Conservation (phyloP, 2,888 invertebrate species). For the Argyra leucocephala region DNA sequence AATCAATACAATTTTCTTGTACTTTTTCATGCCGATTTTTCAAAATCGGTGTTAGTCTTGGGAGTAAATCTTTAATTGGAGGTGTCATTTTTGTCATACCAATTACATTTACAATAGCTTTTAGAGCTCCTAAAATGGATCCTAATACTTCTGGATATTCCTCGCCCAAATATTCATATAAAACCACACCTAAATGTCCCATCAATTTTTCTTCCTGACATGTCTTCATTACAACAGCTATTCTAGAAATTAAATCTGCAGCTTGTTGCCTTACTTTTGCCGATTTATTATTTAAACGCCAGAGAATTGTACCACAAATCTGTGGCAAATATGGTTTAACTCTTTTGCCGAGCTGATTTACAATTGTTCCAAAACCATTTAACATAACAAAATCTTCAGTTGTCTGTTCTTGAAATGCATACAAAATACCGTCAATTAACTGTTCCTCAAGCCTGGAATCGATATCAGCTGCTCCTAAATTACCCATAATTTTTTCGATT, state of each 20-base stretch:
- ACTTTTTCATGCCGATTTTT: conserved; percentile 96
- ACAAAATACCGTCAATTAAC: conserved; percentile 96
- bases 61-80: conserved; percentile 95
- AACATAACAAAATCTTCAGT: conserved; percentile 99
- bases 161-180: conserved; percentile 98
- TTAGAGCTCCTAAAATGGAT: conserved; percentile 95
- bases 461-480: conserved; percentile 94
- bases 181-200: conserved; percentile 97
- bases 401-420: conserved; percentile 99
- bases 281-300: conserved; percentile 98
- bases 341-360: conserved; percentile 91
- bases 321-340: conserved; percentile 98
- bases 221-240: conserved; percentile 98
- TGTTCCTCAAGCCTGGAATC: conserved; percentile 97
- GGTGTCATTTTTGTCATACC: conserved; percentile 99
- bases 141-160: conserved; percentile 99
- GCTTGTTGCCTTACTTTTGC: conserved; percentile 99
- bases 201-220: conserved; percentile 99
- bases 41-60: conserved; percentile 91
- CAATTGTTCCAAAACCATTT: conserved; percentile 98
- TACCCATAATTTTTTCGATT: conserved; percentile 96
- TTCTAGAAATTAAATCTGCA: conserved; percentile 95
- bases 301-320: conserved; percentile 98
- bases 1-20: conserved; percentile 99
- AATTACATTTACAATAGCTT: conserved; percentile 98